Conservation (phyloP, 2,888 invertebrate genomes). For the Liposcelis brunnea region DNA sequence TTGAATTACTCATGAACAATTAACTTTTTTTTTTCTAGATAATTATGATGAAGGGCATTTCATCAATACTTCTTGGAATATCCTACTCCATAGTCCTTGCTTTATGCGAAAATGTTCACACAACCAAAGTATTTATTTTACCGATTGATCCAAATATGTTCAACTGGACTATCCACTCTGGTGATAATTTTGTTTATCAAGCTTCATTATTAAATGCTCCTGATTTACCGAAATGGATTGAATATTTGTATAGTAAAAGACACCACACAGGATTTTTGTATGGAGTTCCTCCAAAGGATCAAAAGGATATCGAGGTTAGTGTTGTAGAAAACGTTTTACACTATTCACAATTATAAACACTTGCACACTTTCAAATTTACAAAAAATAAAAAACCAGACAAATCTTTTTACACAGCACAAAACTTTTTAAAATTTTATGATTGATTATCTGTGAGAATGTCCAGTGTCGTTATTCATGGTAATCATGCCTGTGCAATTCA, state of each 20-base stretch:
- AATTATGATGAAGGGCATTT: too few relatives aligned
- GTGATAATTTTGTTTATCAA: constrained; percentile 50
- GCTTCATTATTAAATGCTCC: constrained; percentile 59
- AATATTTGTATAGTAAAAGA: constrained; percentile 62
- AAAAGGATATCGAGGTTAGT: constrained; percentile 30
- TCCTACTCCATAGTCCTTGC: background rate
- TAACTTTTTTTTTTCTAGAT: too few relatives aligned
- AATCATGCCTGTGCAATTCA: too few relatives aligned
- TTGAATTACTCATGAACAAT: too few relatives aligned
- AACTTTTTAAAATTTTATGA: too few relatives aligned
- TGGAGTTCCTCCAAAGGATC: constrained; percentile 57
- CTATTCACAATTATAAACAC: too few relatives aligned
- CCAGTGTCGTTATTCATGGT: too few relatives aligned
- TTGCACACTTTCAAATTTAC: too few relatives aligned
- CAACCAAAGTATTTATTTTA: constrained; percentile 62
- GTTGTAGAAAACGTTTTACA: constrained; percentile 2
- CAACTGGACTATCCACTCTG: constrained; percentile 54
- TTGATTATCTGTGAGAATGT: too few relatives aligned
- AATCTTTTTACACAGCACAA: too few relatives aligned
- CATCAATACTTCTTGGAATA: too few relatives aligned
- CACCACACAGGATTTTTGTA: constrained; percentile 67
- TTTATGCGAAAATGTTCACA: constrained; percentile 35
- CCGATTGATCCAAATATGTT: constrained; percentile 60
- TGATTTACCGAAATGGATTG: constrained; percentile 72
- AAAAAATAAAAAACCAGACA: too few relatives aligned